Percentiles rank a stretch among this genome's conserved stretches.
These are phyloP conservation scores for Coecobrya sp. DNA, from an alignment of 2,888 invertebrate species.

Conservation along the genomic window DNA sequence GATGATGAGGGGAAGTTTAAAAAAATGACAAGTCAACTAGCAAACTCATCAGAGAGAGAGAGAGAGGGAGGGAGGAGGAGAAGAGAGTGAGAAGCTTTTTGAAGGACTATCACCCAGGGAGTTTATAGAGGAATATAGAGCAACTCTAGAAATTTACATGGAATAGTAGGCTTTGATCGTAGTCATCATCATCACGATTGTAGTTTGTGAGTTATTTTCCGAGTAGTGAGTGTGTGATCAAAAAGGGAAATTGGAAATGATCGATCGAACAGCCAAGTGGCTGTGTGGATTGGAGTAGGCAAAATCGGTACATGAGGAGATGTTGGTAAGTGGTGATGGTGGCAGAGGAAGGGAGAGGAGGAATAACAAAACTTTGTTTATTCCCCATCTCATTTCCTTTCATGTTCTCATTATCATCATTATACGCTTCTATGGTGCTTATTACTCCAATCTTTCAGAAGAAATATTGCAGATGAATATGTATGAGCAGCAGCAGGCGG, in stretches of 20 bases:
- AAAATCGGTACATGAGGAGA: too few relatives aligned
- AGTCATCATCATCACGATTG: constrained; percentile 20
- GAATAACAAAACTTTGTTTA: constrained; percentile 62
- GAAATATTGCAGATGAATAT: background rate
- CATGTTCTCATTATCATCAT: constrained; percentile 16
- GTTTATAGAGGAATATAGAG: background rate
- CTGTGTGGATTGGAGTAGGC: background rate
- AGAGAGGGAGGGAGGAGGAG: background rate
- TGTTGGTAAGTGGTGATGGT: background rate
- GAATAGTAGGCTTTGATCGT: constrained; percentile 38
- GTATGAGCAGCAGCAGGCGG: too few relatives aligned
- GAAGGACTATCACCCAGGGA: background rate
- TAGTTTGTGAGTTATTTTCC: constrained; percentile 19
- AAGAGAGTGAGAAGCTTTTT: background rate
- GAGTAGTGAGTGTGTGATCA: background rate
- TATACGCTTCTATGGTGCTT: background rate
- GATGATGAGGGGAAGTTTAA: constrained; percentile 37
- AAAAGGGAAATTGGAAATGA: constrained; percentile 60
- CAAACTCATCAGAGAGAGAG: constrained; percentile 28
- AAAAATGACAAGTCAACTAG: constrained; percentile 28
- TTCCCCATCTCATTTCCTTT: constrained; percentile 70
- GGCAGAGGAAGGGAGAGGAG: background rate
- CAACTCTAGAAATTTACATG: background rate
- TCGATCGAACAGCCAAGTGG: constrained; percentile 40
- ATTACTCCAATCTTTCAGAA: background rate